Conservation (phyloP, 2,888 invertebrate species). For the Orthosia incerta region DNA sequence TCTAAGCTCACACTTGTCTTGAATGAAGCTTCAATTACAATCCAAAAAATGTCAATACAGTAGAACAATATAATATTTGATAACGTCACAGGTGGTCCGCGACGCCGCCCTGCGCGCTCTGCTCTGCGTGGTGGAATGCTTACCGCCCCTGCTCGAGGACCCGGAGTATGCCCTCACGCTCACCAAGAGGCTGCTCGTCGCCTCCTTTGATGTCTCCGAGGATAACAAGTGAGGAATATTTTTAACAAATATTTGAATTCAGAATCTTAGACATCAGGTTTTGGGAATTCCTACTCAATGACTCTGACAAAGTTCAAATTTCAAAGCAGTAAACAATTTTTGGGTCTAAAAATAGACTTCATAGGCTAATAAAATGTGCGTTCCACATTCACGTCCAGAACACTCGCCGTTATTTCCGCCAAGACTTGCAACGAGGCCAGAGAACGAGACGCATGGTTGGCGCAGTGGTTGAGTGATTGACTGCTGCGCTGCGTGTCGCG, state of each 20-base stretch:
- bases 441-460: too few species aligned
- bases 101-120: constrained; percentile 95
- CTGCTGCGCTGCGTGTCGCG: too few species aligned
- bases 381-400: too few species aligned
- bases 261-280: background rate
- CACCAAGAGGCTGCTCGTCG: constrained; percentile 95
- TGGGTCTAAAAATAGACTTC: background rate
- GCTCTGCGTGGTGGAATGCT: constrained; percentile 93
- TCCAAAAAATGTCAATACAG: too few species aligned
- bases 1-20: too few species aligned
- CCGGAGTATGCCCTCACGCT: constrained; percentile 91
- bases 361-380: background rate
- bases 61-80: background rate
- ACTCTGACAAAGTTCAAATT: background rate
- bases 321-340: too few species aligned
- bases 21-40: too few species aligned
- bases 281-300: background rate
- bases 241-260: background rate
- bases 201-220: constrained; percentile 94
- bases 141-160: constrained; percentile 92
- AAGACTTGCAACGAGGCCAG: too few species aligned
- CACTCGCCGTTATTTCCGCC: too few species aligned
- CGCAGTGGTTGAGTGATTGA: too few species aligned
- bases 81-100: constrained; percentile 91
- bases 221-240: constrained; percentile 91